Conservation (phyloP, 2,888 invertebrate species). For the Thecophora atra region DNA sequence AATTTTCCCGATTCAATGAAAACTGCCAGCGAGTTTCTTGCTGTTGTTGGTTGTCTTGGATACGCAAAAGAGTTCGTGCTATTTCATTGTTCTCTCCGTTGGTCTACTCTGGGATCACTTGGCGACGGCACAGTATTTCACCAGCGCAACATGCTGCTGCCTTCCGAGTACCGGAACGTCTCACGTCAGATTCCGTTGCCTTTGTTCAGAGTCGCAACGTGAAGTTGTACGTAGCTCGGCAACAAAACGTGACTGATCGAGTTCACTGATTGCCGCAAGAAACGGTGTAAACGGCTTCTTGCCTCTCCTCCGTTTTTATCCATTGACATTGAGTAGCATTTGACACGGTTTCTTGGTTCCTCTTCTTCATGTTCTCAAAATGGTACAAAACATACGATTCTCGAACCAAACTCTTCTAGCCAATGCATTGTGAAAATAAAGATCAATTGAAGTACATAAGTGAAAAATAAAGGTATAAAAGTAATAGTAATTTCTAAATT, state of each 20-base stretch:
- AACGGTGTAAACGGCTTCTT: too few species aligned
- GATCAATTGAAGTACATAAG: too few species aligned
- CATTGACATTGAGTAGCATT: too few species aligned
- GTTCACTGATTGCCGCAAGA: neutral
- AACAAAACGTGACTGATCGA: conserved; percentile 6
- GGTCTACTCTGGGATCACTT: neutral
- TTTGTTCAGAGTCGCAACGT: neutral
- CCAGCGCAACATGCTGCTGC: conserved; percentile 13
- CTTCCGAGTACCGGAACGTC: neutral
- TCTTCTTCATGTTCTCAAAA: too few species aligned
- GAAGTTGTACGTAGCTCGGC: neutral
- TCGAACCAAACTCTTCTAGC: too few species aligned
- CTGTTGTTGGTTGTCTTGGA: neutral
- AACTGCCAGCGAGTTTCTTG: neutral
- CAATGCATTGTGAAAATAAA: too few species aligned
- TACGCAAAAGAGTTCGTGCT: neutral
- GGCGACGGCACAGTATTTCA: neutral
- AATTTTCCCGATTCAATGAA: neutral
- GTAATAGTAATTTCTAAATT: too few species aligned
- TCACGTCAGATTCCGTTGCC: neutral
- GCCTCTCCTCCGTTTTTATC: too few species aligned
- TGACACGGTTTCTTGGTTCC: too few species aligned
- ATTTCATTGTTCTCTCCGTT: neutral
- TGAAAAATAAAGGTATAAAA: too few species aligned
- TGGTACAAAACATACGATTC: too few species aligned